phyloP scores from a whole-genome alignment of 2,888 invertebrate genomes.

The Pemphredon lugubris region DNA sequence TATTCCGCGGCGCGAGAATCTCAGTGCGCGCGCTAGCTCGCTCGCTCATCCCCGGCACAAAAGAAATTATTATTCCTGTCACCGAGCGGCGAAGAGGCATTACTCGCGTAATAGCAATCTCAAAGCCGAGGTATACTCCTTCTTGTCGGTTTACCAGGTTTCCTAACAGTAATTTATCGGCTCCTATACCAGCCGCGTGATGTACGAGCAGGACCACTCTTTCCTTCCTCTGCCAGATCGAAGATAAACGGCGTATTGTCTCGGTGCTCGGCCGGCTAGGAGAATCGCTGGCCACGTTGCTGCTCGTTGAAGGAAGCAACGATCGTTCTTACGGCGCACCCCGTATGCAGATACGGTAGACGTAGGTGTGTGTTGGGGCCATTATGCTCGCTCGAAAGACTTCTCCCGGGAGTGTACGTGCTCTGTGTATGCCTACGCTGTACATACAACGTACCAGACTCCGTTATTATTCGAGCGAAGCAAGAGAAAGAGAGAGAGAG shows the following conservation, averaged over 20 bases:
- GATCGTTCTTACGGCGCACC: constrained; percentile 62
- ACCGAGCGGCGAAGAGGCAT: constrained; percentile 38
- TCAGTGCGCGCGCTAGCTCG: too few species aligned
- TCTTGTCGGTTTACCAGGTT: constrained; percentile 58
- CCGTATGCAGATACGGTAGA: constrained; percentile 61
- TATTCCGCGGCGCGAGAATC: too few species aligned
- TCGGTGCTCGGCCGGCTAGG: constrained; percentile 47
- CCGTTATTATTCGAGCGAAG: constrained; percentile 61
- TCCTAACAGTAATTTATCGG: constrained; percentile 64
- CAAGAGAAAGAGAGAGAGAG: background rate
- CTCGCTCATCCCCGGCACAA: too few species aligned
- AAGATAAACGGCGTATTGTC: constrained; percentile 68
- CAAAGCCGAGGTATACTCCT: constrained; percentile 54
- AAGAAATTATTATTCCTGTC: constrained; percentile 34
- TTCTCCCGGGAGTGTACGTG: constrained; percentile 35
- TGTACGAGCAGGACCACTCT: constrained; percentile 60
- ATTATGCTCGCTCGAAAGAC: constrained; percentile 66
- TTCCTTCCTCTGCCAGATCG: constrained; percentile 59
- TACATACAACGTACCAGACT: constrained; percentile 33
- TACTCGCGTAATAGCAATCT: constrained; percentile 57
- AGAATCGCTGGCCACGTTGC: constrained; percentile 58
- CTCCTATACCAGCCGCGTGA: constrained; percentile 56
- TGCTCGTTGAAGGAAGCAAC: constrained; percentile 56
- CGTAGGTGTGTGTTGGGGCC: constrained; percentile 60
- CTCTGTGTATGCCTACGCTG: constrained; percentile 35